These are phyloP conservation scores for Trogon melanurus DNA, from an alignment of 2,113 vertebrate species.

Conservation along the genomic window DNA sequence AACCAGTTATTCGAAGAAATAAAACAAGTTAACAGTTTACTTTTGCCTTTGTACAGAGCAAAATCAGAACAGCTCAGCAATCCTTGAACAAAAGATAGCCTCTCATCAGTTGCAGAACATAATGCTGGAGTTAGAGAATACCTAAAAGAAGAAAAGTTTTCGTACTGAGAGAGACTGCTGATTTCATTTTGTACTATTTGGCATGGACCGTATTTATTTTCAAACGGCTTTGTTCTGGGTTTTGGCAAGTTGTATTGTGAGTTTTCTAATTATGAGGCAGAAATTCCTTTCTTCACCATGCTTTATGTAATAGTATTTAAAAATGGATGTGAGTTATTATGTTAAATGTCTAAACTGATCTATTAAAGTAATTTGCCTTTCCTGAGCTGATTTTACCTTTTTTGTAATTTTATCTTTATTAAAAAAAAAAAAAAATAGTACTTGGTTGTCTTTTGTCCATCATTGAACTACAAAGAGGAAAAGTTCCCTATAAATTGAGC, in stretches of 20 bases:
- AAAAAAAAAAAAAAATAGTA: conserved; percentile 79
- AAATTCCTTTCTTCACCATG: conserved; percentile 83
- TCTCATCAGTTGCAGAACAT: conserved; percentile 65
- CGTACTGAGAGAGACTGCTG: conserved; percentile 74
- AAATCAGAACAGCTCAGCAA: conserved; percentile 90
- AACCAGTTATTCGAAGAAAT: background rate
- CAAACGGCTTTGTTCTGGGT: conserved; percentile 79
- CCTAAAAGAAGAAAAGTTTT: conserved; percentile 70
- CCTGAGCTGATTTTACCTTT: conserved; percentile 84
- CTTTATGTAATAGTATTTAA: conserved; percentile 88
- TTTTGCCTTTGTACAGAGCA: conserved; percentile 77
- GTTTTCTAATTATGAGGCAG: conserved; percentile 85
- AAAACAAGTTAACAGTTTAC: background rate
- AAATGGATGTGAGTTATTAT: conserved; percentile 84
- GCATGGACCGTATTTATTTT: conserved; percentile 88
- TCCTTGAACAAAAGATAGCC: conserved; percentile 79
- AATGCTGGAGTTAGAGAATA: conserved; percentile 57
- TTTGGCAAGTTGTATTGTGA: conserved; percentile 84
- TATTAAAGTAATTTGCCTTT: conserved; percentile 86
- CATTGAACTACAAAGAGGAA: conserved; percentile 17
- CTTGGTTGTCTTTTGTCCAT: conserved; percentile 67
- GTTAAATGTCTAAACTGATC: conserved; percentile 82
- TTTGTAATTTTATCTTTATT: conserved; percentile 88
- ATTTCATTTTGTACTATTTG: conserved; percentile 84
- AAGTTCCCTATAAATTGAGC: background rate